A percentile compares a stretch with the other conserved stretches of the same genome.
phyloP scores from a whole-genome alignment of 2,113 vertebrate species.

The Labeo rohita region DNA sequence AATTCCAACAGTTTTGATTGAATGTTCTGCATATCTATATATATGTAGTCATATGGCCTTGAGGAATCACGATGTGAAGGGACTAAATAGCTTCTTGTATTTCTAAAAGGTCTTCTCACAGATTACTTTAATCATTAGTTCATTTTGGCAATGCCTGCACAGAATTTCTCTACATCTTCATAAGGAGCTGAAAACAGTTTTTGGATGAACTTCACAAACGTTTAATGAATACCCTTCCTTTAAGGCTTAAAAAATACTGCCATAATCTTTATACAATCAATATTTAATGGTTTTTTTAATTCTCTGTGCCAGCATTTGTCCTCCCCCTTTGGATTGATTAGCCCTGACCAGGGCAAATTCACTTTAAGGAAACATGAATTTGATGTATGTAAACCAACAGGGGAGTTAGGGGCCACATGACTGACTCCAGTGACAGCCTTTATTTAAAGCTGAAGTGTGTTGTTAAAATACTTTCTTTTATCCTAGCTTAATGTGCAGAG shows the following conservation, averaged over 20 bases:
- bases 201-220: neutral
- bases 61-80: neutral
- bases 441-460: neutral
- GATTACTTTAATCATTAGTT: conserved; percentile 15
- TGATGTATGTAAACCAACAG: neutral
- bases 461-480: neutral
- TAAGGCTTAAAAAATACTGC: neutral
- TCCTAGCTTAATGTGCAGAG: neutral
- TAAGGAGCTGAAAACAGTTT: neutral
- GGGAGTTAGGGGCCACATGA: neutral
- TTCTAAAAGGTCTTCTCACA: neutral
- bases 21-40: no score
- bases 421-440: neutral
- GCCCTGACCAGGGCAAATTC: neutral
- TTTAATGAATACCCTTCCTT: neutral
- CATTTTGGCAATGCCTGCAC: neutral
- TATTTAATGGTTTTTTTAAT: neutral
- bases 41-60: neutral
- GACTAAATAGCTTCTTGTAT: neutral
- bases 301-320: neutral
- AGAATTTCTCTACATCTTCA: neutral
- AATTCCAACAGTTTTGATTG: neutral
- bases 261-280: neutral
- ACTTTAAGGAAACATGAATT: neutral
- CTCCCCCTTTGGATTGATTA: neutral